Base-by-base conservation (phyloP, 2,888 invertebrate genomes). In the Epinotia demarniana region DNA sequence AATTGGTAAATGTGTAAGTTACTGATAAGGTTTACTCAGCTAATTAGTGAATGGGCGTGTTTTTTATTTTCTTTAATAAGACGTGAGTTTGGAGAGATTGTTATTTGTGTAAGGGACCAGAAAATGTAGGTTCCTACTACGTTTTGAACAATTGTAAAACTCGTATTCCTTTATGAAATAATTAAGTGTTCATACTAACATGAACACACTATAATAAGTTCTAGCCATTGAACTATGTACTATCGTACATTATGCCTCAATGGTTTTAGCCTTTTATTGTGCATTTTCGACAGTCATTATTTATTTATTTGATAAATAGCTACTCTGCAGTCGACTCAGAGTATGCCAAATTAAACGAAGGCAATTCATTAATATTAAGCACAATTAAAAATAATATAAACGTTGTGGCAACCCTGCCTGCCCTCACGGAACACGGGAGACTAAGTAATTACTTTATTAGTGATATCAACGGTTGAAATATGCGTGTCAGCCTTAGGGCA, bases 371-470 rank as follows among this genome's bases (percentile, higher is more conserved):
- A 27, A 4, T 16, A 39, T 61, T n/a, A 39, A 61, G 33, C n/a
- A 33, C 33, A 61, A 43, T 62, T 12, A 63, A 49, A n/a, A 49
- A 63, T 62, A 39, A 55, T 5, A 39, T 53, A 8, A 16, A 72
- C 49, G 67, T 77, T 79, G 63, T 79, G 79, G 76, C 53, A 77
- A 78, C 80, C 64, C 73, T 83, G 82, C 79, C 75, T 73, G 69
- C 72, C 71, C 70, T 64, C 71, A 77, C 73, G 77, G 75, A 79
- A 77, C 74, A 76, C 75, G 78, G 78, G 79, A 80, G 79, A 79
- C 80, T 81, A 81, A 84, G 87, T 90, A 90, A 90, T 90, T 90
- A 90, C 89, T 88, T 90, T 89, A 91, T 90, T 90, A 88, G 87
- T 85, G 86, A 27, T 62, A 60, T 53, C 67, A 49, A 39, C 85